A percentile compares a stretch with the other conserved stretches of the same genome.
Evolutionary conservation across 2,888 invertebrate genomes (phyloP).

Genomic region (Beris morrisii): DNA sequence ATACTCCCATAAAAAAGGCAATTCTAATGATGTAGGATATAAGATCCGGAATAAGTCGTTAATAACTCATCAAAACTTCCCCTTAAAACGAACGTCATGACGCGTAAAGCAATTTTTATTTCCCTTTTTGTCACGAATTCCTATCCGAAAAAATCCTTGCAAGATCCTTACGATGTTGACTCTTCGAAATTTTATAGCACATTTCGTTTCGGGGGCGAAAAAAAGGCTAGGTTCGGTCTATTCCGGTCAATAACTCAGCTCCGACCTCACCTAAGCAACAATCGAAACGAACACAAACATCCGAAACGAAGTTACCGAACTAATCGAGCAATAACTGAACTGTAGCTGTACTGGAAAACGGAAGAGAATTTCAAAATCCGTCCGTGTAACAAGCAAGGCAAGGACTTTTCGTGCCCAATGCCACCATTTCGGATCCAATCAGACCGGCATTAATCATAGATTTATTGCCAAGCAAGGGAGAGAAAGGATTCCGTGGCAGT

Average conservation of each 20-base stretch:
- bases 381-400: no score
- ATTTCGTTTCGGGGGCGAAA: conserved; percentile 2
- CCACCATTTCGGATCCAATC: no score
- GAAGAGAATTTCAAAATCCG: no score
- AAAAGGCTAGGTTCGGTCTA: background rate
- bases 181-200: conserved; percentile 3
- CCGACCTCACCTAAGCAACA: conserved; percentile 7
- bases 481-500: no score
- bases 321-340: no score
- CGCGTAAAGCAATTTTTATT: background rate
- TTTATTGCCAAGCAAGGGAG: no score
- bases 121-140: background rate
- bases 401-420: no score
- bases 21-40: background rate
- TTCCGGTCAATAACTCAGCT: conserved; percentile 17
- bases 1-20: no score
- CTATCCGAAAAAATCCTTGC: background rate
- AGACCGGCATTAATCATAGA: no score
- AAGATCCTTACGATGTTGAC: background rate
- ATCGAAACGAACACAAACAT: background rate
- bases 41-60: background rate
- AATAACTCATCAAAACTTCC: conserved; percentile 12
- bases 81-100: background rate
- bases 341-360: no score
- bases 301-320: no score